These are phyloP conservation scores for Paramisgurnus dabryanus DNA, from an alignment of 2,113 vertebrate genomes.

Conservation along the genomic window DNA sequence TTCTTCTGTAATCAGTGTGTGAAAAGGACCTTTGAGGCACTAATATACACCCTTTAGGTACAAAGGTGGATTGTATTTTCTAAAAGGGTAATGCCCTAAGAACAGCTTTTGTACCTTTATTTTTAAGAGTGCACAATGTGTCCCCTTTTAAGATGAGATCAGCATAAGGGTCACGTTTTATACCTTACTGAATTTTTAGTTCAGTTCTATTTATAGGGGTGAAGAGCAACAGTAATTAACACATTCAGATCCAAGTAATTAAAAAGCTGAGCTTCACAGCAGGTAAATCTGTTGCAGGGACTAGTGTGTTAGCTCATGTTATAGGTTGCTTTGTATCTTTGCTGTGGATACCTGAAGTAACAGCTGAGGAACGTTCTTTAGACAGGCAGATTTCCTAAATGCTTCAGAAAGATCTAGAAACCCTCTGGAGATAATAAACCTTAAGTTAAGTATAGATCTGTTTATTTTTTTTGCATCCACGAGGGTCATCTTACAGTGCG, in stretches of 20 bases:
- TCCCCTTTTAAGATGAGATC: background rate
- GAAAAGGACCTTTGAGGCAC: too few species aligned
- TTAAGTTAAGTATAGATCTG: conserved; percentile 1
- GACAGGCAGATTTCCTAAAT: background rate
- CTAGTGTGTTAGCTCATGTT: background rate
- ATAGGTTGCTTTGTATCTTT: background rate
- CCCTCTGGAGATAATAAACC: conserved; percentile 53
- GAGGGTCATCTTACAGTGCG: too few species aligned
- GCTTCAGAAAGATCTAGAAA: conserved; percentile 19
- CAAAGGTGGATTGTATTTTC: too few species aligned
- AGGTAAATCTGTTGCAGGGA: background rate
- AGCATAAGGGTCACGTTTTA: background rate
- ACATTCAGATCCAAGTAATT: background rate
- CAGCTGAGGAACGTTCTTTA: conserved; percentile 1
- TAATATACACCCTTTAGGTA: too few species aligned
- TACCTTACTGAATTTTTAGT: background rate
- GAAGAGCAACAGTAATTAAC: conserved; percentile 13
- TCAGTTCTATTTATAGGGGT: background rate
- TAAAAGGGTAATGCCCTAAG: too few species aligned
- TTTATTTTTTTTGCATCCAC: too few species aligned
- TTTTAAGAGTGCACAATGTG: background rate
- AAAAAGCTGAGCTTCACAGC: background rate
- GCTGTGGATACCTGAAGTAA: conserved; percentile 11
- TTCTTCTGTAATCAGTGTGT: too few species aligned
- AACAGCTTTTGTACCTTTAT: too few species aligned